Percentiles rank a stretch among this genome's conserved stretches.
Conservation (phyloP, 2,888 invertebrate genomes). For the Acronicta aceris region DNA sequence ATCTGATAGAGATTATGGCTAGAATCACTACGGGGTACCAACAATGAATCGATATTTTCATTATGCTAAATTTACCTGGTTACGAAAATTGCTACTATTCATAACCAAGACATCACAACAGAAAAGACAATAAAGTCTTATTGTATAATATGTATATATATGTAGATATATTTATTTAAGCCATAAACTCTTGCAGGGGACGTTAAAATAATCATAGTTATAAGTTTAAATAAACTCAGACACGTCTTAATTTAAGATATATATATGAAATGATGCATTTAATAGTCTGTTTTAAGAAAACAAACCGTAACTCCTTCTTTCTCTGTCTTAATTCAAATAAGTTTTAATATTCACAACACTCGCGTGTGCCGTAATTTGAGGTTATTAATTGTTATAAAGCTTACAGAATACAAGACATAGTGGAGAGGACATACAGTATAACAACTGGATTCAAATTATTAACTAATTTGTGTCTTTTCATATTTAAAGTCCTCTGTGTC, state of each 20-base stretch:
- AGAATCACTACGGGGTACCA: no score
- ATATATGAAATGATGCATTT: conserved; percentile 16
- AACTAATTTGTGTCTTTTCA: not conserved
- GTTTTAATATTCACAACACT: conserved; percentile 53
- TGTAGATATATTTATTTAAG: not conserved
- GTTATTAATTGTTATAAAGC: conserved; percentile 57
- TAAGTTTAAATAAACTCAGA: not conserved
- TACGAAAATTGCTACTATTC: no score
- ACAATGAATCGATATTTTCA: no score
- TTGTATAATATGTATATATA: not conserved
- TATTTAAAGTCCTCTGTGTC: no score
- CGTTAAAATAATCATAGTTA: no score
- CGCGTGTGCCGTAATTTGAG: conserved; percentile 49
- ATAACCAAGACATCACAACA: no score
- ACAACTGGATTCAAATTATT: conserved; percentile 3
- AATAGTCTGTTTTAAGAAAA: conserved; percentile 20
- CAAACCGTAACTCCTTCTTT: conserved; percentile 44
- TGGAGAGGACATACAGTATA: conserved; percentile 16
- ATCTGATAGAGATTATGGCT: no score
- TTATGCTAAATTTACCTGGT: no score
- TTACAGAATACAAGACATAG: conserved; percentile 17
- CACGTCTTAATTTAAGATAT: conserved; percentile 9
- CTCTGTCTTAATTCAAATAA: conserved; percentile 36
- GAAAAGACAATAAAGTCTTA: no score
- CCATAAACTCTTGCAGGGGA: no score